Conservation (phyloP, 92 coral and sea anemone genomes). For the Diadumene lineata region DNA sequence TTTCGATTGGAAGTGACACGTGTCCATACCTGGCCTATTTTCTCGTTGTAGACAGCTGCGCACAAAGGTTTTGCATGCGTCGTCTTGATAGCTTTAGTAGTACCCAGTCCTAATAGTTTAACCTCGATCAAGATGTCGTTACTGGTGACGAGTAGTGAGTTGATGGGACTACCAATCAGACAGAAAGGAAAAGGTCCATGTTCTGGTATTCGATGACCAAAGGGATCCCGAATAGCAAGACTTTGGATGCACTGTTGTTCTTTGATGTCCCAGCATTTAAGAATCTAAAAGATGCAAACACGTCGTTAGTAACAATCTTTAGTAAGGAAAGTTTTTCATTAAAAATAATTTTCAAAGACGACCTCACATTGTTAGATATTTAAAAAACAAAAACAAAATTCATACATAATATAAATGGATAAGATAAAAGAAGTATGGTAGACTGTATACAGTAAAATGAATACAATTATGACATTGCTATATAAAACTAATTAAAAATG, state of each 20-base stretch:
- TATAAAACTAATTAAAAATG: no score
- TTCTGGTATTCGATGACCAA: slow-evolving; percentile 83
- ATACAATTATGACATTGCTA: no score
- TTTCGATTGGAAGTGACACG: background rate
- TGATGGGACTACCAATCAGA: slow-evolving; percentile 70
- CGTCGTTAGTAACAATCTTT: background rate
- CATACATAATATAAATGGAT: no score
- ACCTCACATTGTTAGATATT: no score
- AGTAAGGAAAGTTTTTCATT: no score
- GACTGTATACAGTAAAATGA: no score
- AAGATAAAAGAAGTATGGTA: no score
- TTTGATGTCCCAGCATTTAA: slow-evolving; percentile 86
- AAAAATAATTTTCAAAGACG: no score
- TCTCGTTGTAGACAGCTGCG: slow-evolving; percentile 78
- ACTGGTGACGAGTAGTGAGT: slow-evolving; percentile 79
- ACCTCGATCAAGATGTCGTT: slow-evolving; percentile 87
- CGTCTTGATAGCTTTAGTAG: slow-evolving; percentile 57
- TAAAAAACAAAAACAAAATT: no score
- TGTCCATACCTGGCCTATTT: slow-evolving; percentile 62
- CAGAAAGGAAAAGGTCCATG: slow-evolving; percentile 94
- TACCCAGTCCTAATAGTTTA: slow-evolving; percentile 64
- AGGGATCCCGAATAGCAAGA: slow-evolving; percentile 79
- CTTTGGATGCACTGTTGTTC: slow-evolving; percentile 90
- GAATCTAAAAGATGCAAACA: slow-evolving; percentile 52
- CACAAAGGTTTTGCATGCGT: slow-evolving; percentile 82